Base-by-base conservation (phyloP, 2,888 invertebrate species). In the Smittia sp. region DNA sequence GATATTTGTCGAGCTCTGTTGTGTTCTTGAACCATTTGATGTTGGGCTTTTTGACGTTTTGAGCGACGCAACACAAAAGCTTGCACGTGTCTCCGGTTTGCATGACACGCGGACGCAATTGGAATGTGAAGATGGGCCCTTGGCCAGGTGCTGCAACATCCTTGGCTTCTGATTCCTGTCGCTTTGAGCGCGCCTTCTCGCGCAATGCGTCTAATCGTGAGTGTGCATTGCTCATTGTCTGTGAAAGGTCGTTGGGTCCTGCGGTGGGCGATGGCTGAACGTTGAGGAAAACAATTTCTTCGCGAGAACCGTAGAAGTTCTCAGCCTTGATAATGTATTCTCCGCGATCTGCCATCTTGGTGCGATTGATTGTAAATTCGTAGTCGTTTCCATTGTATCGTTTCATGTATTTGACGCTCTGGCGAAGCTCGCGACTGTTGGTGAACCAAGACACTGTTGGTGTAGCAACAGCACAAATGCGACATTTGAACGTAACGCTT, bases 341-440 rank as follows among this genome's bases (percentile, higher is more conserved):
- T 77, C 98, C 99, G 79, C 96, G 90, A 84, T 99, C 98, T 76
- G 96, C 94, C 76, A 95, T 83, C 83, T 94, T 96, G 46, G 93
- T 93, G 77, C 99, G 90, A 84, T 98, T 98, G 78, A 99, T 97
- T 76, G 97, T 91, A 83, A 99, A 95, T 83, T 96, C 96, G 82
- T 96, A 99, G 80, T 98, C 96, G 78, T 98, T 96, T 73, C 93
- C 95, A 58, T 90, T 88, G 81, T 98, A 99, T 79, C 97, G 90
- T 85, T 98, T 98, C 98, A 99, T 99, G 83, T 94, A 97, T 84
- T 99, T 99, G 76, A 98, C 97, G 77, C 96, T 96, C 84, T 99
- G 98, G 74, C 94, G 86, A 73, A 99, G 85, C 80, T 98, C 98
- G 79, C 89, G 88, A 83, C 94, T 94, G 83, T 95, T 96, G 79